Evolutionary conservation across 1,140 invertebrate genomes (phyloP).

Genomic region (Idris sp.): DNA sequence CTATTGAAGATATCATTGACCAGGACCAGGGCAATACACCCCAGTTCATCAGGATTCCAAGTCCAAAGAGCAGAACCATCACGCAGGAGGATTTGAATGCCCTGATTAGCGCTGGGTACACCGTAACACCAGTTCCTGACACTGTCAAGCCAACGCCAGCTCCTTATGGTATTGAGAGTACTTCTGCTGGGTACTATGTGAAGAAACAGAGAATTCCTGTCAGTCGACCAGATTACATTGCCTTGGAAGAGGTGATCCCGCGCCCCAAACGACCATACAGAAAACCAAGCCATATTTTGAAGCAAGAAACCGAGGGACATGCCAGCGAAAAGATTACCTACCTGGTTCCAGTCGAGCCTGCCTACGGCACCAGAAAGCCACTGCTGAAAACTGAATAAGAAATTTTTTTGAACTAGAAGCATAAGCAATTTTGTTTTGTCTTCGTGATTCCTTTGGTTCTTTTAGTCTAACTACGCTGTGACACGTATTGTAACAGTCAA

Average conservation of each 20-base stretch:
- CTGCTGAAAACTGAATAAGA: conserved; percentile 52
- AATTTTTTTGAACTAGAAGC: conserved; percentile 6
- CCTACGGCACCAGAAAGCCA: conserved; percentile 70
- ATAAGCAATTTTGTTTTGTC: conserved; percentile 57
- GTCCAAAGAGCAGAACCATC: conserved; percentile 66
- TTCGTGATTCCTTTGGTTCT: conserved; percentile 59
- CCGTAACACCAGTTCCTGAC: conserved; percentile 71
- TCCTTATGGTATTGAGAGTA: conserved; percentile 61
- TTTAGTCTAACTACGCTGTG: conserved; percentile 34
- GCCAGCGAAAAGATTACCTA: conserved; percentile 74
- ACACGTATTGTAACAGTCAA: conserved; percentile 15
- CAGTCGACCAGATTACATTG: conserved; percentile 68
- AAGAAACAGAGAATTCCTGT: conserved; percentile 70
- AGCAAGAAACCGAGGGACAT: conserved; percentile 66
- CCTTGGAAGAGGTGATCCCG: conserved; percentile 67
- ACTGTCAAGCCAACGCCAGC: conserved; percentile 60
- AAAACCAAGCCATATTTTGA: conserved; percentile 69
- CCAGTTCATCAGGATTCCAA: conserved; percentile 66
- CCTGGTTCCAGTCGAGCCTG: conserved; percentile 71
- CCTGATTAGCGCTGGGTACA: conserved; percentile 73
- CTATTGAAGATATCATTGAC: conserved; percentile 70
- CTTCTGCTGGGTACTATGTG: conserved; percentile 67
- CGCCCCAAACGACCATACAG: conserved; percentile 68
- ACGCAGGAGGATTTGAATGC: conserved; percentile 72
- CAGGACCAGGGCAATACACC: conserved; percentile 63